phyloP scores from a whole-genome alignment of 2,797 vertebrate species.

The Muscicapa striata region DNA sequence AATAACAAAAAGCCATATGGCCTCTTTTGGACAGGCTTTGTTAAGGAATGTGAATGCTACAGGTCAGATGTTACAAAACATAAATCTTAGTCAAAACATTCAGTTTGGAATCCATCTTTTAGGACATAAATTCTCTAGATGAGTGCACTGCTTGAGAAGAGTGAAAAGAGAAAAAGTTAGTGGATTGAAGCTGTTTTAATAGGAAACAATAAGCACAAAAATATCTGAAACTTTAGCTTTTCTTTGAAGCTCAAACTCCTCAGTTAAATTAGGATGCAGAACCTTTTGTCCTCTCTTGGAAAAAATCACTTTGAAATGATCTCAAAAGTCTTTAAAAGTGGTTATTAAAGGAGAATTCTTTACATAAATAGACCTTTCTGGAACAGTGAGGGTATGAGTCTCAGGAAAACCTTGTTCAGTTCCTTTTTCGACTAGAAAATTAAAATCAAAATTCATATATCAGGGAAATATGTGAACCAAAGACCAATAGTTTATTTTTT shows the following conservation, averaged over 20 bases:
- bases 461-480: not conserved
- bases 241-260: not conserved
- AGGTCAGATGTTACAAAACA: not conserved
- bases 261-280: not conserved
- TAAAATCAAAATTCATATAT: not conserved
- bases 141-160: not conserved
- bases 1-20: not conserved
- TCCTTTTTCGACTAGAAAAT: not conserved
- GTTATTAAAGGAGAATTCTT: not conserved
- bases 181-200: not conserved
- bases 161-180: not conserved
- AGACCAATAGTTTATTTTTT: not conserved
- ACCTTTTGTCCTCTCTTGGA: not conserved
- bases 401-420: not conserved
- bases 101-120: not conserved
- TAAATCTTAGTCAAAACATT: not conserved
- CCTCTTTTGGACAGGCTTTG: not conserved
- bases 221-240: not conserved
- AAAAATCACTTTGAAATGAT: not conserved
- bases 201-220: not conserved
- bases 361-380: not conserved
- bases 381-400: not conserved
- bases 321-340: not conserved
- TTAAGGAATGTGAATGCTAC: not conserved
- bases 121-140: not conserved